A percentile compares a stretch with the other conserved stretches of the same genome.
Conservation (phyloP, 2,797 vertebrate genomes). For the Sebastes variabilis region DNA sequence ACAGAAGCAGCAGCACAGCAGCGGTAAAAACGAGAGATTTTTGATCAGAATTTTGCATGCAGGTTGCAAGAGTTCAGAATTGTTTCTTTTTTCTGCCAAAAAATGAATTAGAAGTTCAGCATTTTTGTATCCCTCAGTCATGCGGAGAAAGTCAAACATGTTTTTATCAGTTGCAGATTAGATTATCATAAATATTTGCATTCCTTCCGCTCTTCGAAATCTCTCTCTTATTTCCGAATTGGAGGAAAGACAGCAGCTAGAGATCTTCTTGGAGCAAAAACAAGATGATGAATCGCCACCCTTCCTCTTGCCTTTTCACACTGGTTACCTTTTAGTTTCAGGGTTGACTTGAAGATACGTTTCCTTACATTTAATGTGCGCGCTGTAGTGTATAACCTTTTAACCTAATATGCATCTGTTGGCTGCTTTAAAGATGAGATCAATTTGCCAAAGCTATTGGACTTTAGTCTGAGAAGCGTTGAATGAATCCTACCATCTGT, state of each 20-base stretch:
- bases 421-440: background rate
- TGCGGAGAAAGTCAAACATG: background rate
- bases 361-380: background rate
- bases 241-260: background rate
- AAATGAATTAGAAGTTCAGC: background rate
- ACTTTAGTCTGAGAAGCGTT: background rate
- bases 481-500: background rate
- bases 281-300: background rate
- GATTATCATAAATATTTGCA: background rate
- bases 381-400: background rate
- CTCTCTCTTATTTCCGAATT: background rate
- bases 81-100: background rate
- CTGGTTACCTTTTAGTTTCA: background rate
- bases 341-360: background rate
- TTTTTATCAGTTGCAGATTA: conserved; percentile 2
- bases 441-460: background rate
- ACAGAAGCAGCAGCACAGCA: background rate
- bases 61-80: background rate
- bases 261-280: background rate
- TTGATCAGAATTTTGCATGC: background rate
- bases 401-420: background rate
- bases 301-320: background rate
- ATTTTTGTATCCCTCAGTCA: background rate
- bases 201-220: background rate
- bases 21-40: background rate